Evolutionary conservation across 2,888 invertebrate genomes (phyloP), one percentile per base, ranked within the genome.

Genomic region (Bembecia ichneumoniformis): DNA sequence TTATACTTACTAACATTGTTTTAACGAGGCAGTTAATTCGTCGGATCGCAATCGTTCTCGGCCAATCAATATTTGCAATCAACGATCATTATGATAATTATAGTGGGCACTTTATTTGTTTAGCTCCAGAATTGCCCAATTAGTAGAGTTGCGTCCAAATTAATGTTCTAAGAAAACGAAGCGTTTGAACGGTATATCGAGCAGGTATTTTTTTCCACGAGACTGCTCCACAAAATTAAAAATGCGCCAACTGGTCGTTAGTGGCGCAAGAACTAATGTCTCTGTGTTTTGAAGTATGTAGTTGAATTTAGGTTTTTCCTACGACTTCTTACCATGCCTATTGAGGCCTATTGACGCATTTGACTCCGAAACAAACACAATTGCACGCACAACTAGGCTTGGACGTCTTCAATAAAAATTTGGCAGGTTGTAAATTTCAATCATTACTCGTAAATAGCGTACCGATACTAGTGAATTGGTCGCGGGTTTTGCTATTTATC

Each of bases 391-490:
- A 40, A 40, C 47, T 34, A 59, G 52, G 66, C 65, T 63, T 67
- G 64, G 57, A 60, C 54, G 58, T 59, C 47, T 54, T 50, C 60
- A 66, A 65, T 65, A 66, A 65, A 66, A 62, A 64, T 66, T 66
- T 64, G 63, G 59, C 66, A 58, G 49, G 67, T 52, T 55, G 63
- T 76, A 74, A 74, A 77, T 75, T 64, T 68, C 67, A 77, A 77
- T 74, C 59, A 64, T 14, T 54, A 56, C 51, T 51, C 57, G 55
- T 57, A 57, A 52, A 52, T 55, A 40, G 5, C n/a, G 40, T 11
- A 14, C 5, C 5, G 4, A 40, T 40, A 40, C 40, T 40, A 40
- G 14, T 40, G 14, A 7, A n/a, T 9, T 40, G 5, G 14, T 40
- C 40, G 40, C 13, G 40, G 13, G 13, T 40, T 28, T 28, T 28